phyloP scores from a whole-genome alignment of 1,140 invertebrate species.

The Sminthurides bifidus region DNA sequence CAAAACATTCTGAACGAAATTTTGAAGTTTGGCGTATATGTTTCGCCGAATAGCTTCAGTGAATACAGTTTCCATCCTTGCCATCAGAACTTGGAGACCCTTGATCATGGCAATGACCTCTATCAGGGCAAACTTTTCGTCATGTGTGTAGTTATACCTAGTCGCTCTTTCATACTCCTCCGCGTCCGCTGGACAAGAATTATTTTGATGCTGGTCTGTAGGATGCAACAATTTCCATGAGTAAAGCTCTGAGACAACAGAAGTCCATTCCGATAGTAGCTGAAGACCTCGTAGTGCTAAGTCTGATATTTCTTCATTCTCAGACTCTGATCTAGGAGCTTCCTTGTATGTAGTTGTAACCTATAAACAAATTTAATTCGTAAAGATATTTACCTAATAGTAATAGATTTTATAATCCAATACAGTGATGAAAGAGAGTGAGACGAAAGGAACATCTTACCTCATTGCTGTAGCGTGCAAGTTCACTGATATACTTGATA shows the following conservation, averaged over 20 bases:
- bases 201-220: slow-evolving; percentile 92
- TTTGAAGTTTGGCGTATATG: slow-evolving; percentile 94
- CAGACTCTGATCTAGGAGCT: slow-evolving; percentile 66
- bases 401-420: background rate
- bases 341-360: slow-evolving; percentile 84
- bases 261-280: slow-evolving; percentile 91
- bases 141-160: slow-evolving; percentile 74
- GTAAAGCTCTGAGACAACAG: slow-evolving; percentile 92
- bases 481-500: slow-evolving; percentile 92
- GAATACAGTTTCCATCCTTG: slow-evolving; percentile 94
- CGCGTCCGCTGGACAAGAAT: slow-evolving; percentile 88
- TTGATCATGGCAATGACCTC: slow-evolving; percentile 99
- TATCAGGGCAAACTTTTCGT: slow-evolving; percentile 96
- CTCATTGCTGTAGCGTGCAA: slow-evolving; percentile 90
- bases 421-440: background rate
- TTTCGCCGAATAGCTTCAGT: slow-evolving; percentile 87
- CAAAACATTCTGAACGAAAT: slow-evolving; percentile 70
- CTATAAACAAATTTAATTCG: slow-evolving; percentile 25
- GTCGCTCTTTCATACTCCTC: slow-evolving; percentile 94
- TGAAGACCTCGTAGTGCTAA: slow-evolving; percentile 84
- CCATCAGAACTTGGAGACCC: slow-evolving; percentile 93
- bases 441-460: slow-evolving; percentile 38
- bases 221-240: slow-evolving; percentile 98
- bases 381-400: no score
- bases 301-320: slow-evolving; percentile 87